Base-by-base conservation (phyloP, 1,140 invertebrate species). In the Glomeris maerens region DNA sequence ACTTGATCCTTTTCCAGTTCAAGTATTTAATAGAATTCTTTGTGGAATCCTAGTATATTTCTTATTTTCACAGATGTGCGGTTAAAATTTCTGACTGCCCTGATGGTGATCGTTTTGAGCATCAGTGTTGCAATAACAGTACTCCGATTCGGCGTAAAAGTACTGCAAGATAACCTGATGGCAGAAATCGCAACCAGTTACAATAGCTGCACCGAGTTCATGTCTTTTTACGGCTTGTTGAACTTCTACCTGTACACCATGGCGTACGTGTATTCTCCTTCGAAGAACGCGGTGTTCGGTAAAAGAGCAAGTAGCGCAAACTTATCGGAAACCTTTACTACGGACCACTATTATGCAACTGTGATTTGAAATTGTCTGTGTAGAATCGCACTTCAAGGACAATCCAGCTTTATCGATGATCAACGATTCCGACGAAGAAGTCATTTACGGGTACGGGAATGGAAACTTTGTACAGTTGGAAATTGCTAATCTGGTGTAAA, bases 341-440 rank as follows among this genome's bases (percentile, higher is more conserved):
- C n/a, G n/a, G n/a, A n/a, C n/a, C n/a, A n/a, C n/a, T n/a, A n/a
- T n/a, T n/a, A n/a, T n/a, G n/a, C n/a, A n/a, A n/a, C n/a, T 27
- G 41, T 51, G 14, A 31, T 60, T 62, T 60, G 41, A 44, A 27
- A 31, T 52, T 53, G 57, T 70, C 73, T n/a, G n/a, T n/a, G 53
- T 67, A 89, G 91, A 95, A 68, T 78, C 70, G 27, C 68, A 85
- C 5, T 85, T 91, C 58, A 95, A 94, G 71, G 92, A 96, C 70
- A 96, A 96, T 72, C 91, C 91, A 41, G 83, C 89, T 4, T 87
- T 96, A 67, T 95, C 91, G 10, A 96, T 97, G 92, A 84, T 98
- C 49, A 95, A 96, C 66, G 91, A 97, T 64, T 94, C 91, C 0
- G 93, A 97, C 65, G 92, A 96, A 72, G 93, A 96, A 57, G 87